These are phyloP conservation scores for Parnassius glacialis DNA, from an alignment of 2,888 invertebrate genomes.

Conservation along the genomic window DNA sequence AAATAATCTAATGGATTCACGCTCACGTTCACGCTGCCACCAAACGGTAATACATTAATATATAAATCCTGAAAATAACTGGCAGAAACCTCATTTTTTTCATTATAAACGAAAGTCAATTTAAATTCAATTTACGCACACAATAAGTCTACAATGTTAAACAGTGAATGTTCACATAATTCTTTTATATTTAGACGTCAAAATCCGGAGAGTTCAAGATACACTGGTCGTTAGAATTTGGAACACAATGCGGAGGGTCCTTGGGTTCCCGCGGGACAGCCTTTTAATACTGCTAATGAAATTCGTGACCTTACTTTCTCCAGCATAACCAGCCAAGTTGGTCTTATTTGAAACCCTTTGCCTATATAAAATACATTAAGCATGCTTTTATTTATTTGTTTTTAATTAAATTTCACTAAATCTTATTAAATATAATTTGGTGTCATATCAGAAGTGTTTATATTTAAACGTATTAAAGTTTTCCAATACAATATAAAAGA, in stretches of 20 bases:
- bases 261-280: constrained; percentile 43
- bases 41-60: no score
- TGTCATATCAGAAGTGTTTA: no score
- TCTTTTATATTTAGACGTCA: constrained; percentile 25
- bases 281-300: constrained; percentile 65
- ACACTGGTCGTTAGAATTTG: constrained; percentile 17
- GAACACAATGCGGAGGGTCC: constrained; percentile 33
- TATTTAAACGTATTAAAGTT: no score
- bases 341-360: constrained; percentile 24
- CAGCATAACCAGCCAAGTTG: constrained; percentile 29
- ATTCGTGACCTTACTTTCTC: constrained; percentile 53
- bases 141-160: constrained; percentile 25
- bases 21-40: no score
- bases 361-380: constrained; percentile 7
- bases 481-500: no score
- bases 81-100: not conserved
- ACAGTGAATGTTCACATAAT: constrained; percentile 24
- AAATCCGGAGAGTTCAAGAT: constrained; percentile 20
- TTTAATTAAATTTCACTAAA: not conserved
- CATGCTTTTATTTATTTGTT: not conserved
- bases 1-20: no score
- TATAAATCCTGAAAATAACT: no score
- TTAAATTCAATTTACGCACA: constrained; percentile 23
- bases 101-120: constrained; percentile 17
- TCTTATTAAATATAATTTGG: no score